phyloP scores from a whole-genome alignment of 1,140 invertebrate genomes.

The Eriosoma lanigerum region DNA sequence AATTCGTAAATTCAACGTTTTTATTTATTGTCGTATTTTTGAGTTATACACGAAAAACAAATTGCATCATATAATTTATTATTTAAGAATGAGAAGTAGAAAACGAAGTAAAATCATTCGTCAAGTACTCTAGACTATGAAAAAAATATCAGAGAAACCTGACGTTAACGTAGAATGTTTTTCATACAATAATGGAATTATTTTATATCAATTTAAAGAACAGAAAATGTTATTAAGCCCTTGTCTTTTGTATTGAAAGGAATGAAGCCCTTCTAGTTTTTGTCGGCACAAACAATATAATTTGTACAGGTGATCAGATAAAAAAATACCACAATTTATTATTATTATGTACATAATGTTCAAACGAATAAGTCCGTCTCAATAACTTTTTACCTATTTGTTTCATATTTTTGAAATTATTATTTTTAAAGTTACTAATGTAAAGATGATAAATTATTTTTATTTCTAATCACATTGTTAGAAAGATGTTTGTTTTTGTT shows the following conservation, averaged over 20 bases:
- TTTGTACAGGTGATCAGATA: constrained; percentile 1
- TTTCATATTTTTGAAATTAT: too few relatives aligned
- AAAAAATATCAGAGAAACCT: not conserved
- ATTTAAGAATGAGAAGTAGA: not conserved
- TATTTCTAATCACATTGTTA: too few relatives aligned
- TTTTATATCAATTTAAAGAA: constrained; percentile 36
- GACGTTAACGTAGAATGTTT: constrained; percentile 5
- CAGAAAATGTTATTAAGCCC: constrained; percentile 22
- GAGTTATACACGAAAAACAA: not conserved
- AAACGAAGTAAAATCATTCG: not conserved
- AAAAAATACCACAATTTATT: constrained; percentile 7
- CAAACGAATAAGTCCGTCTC: too few relatives aligned
- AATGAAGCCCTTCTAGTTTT: constrained; percentile 19
- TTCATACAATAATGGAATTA: constrained; percentile 34
- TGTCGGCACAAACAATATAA: constrained; percentile 3
- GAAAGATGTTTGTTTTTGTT: too few relatives aligned
- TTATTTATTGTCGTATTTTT: constrained; percentile 1
- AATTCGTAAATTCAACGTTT: not conserved
- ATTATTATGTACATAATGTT: too few relatives aligned
- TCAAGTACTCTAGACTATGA: not conserved
- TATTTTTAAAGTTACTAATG: too few relatives aligned
- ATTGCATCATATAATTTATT: not conserved
- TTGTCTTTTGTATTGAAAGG: not conserved
- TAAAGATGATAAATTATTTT: too few relatives aligned
- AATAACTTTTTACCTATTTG: too few relatives aligned